A percentile compares a stretch with the other conserved stretches of the same genome.
Evolutionary conservation across 2,113 vertebrate species (phyloP).

Genomic region (Poicephalus meyeri): DNA sequence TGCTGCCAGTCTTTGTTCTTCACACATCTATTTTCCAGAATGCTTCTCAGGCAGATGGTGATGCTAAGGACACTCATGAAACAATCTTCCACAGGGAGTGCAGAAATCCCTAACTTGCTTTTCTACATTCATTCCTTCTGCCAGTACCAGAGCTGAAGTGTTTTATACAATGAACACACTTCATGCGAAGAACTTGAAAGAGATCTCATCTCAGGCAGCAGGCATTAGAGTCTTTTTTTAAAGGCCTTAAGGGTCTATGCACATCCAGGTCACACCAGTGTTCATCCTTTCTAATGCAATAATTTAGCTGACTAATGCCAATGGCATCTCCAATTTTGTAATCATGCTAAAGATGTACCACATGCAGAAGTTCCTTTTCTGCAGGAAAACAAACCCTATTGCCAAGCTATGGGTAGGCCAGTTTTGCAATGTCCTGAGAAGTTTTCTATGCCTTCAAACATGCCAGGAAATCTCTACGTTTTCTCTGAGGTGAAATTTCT

Average conservation of each 20-base stretch:
- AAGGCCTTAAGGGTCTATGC: background rate
- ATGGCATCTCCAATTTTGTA: background rate
- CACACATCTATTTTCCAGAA: background rate
- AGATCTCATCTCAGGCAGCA: background rate
- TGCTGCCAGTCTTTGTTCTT: background rate
- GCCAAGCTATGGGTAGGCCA: fast-evolving
- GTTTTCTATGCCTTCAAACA: background rate
- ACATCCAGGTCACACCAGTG: background rate
- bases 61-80: background rate
- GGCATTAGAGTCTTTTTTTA: background rate
- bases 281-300: background rate
- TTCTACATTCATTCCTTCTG: background rate
- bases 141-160: background rate
- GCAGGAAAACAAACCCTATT: background rate
- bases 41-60: background rate
- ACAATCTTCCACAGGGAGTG: background rate
- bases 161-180: background rate
- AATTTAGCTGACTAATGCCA: background rate
- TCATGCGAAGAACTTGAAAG: background rate
- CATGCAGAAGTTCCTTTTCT: background rate
- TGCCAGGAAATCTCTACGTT: background rate
- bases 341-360: background rate
- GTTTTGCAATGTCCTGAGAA: background rate
- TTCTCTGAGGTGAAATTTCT: background rate
- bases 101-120: background rate